Evolutionary conservation across 2,113 vertebrate species (phyloP), one percentile per base, ranked within the genome.

Genomic region (Pachypanchax playfairii): DNA sequence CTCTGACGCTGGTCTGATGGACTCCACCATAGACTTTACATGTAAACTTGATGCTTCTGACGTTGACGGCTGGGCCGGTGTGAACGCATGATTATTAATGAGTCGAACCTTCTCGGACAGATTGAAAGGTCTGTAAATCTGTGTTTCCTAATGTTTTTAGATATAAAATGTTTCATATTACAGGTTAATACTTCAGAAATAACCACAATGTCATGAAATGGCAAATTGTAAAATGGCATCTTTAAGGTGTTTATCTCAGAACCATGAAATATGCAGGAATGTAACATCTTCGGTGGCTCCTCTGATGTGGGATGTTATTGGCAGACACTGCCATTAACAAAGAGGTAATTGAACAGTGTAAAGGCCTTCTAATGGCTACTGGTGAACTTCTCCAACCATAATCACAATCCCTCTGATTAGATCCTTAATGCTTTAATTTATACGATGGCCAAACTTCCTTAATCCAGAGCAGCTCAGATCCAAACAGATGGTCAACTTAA

Each of bases 391-490:
- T 10, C n/a, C 22, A 10, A 54, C 22, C 42, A 39, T 15, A 61
- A 48, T 36, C 20, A 25, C 28, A 4, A 20, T 53, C 22, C 6
- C 20, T 36, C 42, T 22, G 42, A 48, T 41, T 21, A 10, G 39
- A 48, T 22, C 18, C 55, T 24, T 17, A 56, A 33, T 42, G 13
- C 22, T 28, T 47, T 28, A 60, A 22, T 31, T 51, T n/a, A n/a
- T 13, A 58, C 21, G n/a, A 36, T 24, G 15, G 42, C 14, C 25
- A 61, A 15, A 39, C 6, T 15, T 20, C 25, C 36, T n/a, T n/a
- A 5, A 55, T 74, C 69, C 75, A 67, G 65, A 85, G 73, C 82
- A 84, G 80, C 78, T 79, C 48, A 4, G 28, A 20, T 12, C 22
- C 8, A 5, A 46, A 21, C 59, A 61, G 28, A 62, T 60, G 63